Evolutionary conservation across 2,797 vertebrate species (phyloP).

Genomic region (Sebastes minor): DNA sequence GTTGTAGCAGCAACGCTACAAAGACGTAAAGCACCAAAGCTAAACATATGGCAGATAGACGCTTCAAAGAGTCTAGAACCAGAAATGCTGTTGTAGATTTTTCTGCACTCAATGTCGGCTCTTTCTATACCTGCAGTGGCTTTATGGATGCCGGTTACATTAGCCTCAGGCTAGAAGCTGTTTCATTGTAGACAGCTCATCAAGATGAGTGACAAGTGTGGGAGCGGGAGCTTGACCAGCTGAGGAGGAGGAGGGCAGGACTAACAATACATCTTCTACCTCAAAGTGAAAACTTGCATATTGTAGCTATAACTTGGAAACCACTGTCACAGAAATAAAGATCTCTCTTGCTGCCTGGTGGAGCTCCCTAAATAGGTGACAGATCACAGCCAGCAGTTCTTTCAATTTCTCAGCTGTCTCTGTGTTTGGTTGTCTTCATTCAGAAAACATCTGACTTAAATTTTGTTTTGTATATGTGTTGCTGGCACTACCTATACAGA

Average conservation of each 20-base stretch:
- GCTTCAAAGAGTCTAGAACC: background rate
- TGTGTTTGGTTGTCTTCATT: background rate
- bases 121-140: constrained; percentile 22
- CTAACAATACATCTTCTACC: constrained; percentile 56
- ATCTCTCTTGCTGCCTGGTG: background rate
- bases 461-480: constrained; percentile 4
- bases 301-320: constrained; percentile 39
- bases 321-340: background rate
- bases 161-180: constrained; percentile 54
- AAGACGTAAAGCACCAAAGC: background rate
- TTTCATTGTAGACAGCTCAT: constrained; percentile 63
- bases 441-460: background rate
- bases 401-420: background rate
- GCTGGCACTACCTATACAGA: background rate
- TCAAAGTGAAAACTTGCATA: constrained; percentile 55
- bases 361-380: constrained; percentile 14
- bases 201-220: constrained; percentile 73
- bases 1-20: background rate
- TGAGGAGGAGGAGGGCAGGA: constrained; percentile 57
- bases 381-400: background rate
- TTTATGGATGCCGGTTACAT: constrained; percentile 48
- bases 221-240: constrained; percentile 64
- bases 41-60: constrained; percentile 1
- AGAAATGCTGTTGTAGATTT: background rate
- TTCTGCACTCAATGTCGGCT: constrained; percentile 8